Evolutionary conservation across 2,888 invertebrate genomes (phyloP), one percentile per base, ranked within the genome.

Genomic region (Tribolium freemani): DNA sequence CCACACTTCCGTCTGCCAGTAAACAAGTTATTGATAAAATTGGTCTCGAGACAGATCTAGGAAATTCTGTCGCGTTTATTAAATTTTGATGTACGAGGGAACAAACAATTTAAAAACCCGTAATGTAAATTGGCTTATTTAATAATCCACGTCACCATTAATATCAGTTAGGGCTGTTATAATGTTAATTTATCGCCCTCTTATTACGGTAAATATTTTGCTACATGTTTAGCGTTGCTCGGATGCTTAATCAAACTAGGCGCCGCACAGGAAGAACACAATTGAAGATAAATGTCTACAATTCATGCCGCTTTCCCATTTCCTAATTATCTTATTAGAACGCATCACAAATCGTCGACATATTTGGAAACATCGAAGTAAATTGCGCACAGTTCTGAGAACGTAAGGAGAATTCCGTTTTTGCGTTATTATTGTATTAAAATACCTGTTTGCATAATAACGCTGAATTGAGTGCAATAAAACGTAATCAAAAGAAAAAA

Each of bases 191-290:
- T 51, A 74, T 66, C 26, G 61, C 44, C 44, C 46, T 46, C 20
- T 72, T 69, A 58, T 66, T 63, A 26, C 45, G 51, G 66, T 64
- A 71, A 71, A 69, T 63, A 71, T 69, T 73, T 72, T 68, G 63
- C 56, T 60, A 61, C 61, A 60, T 54, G 71, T 68, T 72, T 53
- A 64, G 57, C 64, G 70, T 71, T 69, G 73, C 67, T 48, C n/a
- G 51, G 58, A 69, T 53, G 58, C 67, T 74, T 69, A 75, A 75
- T 75, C 74, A 74, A 71, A 74, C 21, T 66, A 69, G 72, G 71
- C 76, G 74, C 72, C 74, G 69, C 60, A 70, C 72, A 75, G 75
- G 75, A 76, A 76, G 76, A 72, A 58, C 67, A 75, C 73, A 75
- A 76, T 76, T 75, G 72, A 63, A 54, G 63, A 63, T 63, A 63